Percentiles rank a stretch among this genome's conserved stretches.
Conservation (phyloP, 2,113 vertebrate species). For the Tauraco erythrolophus region DNA sequence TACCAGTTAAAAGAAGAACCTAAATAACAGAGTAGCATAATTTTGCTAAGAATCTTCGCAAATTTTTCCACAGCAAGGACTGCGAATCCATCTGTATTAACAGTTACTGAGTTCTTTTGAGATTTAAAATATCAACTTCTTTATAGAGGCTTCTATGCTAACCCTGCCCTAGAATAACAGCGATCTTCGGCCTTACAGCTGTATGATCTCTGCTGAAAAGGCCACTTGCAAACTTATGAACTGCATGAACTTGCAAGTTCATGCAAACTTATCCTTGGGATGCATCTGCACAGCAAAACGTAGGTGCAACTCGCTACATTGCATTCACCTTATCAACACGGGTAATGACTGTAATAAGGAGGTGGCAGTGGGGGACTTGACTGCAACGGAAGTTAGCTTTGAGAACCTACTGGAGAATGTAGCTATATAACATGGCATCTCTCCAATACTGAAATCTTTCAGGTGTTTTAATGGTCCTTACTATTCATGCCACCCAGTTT, state of each 20-base stretch:
- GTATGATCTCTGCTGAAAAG: not conserved
- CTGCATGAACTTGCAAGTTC: no score
- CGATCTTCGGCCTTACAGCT: not conserved
- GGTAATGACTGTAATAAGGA: not conserved
- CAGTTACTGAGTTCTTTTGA: not conserved
- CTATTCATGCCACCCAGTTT: not conserved
- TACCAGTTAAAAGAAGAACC: not conserved
- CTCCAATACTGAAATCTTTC: not conserved
- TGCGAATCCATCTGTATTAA: not conserved
- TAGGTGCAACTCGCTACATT: not conserved
- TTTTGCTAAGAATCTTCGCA: not conserved
- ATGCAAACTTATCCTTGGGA: not conserved
- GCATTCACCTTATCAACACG: not conserved
- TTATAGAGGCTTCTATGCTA: not conserved
- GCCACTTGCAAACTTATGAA: rapidly evolving
- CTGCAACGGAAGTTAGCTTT: not conserved
- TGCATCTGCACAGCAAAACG: not conserved
- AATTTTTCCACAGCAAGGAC: not conserved
- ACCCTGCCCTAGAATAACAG: not conserved
- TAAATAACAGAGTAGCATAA: not conserved
- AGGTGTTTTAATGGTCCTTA: not conserved
- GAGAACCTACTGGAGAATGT: not conserved
- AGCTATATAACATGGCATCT: not conserved
- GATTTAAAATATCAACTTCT: not conserved
- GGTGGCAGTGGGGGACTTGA: not conserved